Evolutionary conservation across 2,113 vertebrate species (phyloP).

Genomic region (Megaceryle torquata): DNA sequence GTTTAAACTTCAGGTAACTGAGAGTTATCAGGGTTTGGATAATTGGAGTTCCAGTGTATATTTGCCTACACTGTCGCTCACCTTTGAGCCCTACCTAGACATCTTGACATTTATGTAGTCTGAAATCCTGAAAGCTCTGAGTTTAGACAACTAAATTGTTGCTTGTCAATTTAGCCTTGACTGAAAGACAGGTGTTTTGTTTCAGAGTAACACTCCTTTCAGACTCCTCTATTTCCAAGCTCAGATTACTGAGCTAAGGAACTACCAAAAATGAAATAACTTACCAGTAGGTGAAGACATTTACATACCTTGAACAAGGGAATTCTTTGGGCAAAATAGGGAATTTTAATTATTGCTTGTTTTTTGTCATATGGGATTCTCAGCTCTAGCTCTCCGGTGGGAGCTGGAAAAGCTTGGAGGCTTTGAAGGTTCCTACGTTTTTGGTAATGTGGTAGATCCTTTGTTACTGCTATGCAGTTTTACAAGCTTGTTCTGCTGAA

Average conservation of each 20-base stretch:
- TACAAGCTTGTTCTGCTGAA: not conserved
- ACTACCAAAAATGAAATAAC: slow-evolving; percentile 33
- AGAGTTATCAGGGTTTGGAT: slow-evolving; percentile 50
- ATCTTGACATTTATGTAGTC: slow-evolving; percentile 78
- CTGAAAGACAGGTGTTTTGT: slow-evolving; percentile 82
- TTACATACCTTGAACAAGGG: slow-evolving; percentile 37
- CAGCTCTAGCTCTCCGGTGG: not conserved
- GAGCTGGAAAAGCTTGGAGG: not conserved
- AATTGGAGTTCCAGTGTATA: slow-evolving; percentile 62
- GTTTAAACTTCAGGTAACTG: slow-evolving; percentile 56
- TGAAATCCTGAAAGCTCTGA: slow-evolving; percentile 78
- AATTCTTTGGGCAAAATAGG: slow-evolving; percentile 34
- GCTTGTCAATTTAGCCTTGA: slow-evolving; percentile 77
- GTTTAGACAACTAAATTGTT: slow-evolving; percentile 84
- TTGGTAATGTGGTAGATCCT: not conserved
- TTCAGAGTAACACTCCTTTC: slow-evolving; percentile 73
- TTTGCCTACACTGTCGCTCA: slow-evolving; percentile 73
- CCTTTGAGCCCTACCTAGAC: slow-evolving; percentile 77
- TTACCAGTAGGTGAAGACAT: not conserved
- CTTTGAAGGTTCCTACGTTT: not conserved
- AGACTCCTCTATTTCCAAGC: slow-evolving; percentile 64
- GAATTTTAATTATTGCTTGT: slow-evolving; percentile 52
- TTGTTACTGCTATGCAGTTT: not conserved
- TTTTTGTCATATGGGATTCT: slow-evolving; percentile 39
- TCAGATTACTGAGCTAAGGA: slow-evolving; percentile 47